Evolutionary conservation across 37 sponge, comb jelly and placozoan species (phyloP).

Genomic region (Dysidea cf. avara): DNA sequence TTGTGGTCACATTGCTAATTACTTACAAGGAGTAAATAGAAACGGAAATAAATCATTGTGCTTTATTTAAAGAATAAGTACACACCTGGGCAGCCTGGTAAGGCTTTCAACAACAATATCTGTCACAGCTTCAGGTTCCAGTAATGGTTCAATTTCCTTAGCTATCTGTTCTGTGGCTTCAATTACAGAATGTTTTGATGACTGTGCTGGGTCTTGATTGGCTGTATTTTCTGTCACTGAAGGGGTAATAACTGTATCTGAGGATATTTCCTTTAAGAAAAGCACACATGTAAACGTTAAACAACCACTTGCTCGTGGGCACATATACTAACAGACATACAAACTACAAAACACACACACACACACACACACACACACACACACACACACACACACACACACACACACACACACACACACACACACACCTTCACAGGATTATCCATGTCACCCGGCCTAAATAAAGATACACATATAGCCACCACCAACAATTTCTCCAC

Average conservation of each 20-base stretch:
- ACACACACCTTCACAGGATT: no score
- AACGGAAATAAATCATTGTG: no score
- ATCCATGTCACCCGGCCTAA: not conserved
- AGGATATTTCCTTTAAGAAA: not conserved
- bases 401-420: no score
- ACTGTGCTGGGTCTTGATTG: not conserved
- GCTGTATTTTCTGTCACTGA: not conserved
- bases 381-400: no score
- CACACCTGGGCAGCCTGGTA: conserved; percentile 39
- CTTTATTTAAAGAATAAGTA: no score
- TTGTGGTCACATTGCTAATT: no score
- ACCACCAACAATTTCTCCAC: not conserved
- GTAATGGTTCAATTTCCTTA: conserved; percentile 19
- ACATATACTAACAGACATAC: no score
- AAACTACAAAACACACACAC: no score
- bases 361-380: no score
- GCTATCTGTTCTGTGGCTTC: not conserved
- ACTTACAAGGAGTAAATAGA: no score
- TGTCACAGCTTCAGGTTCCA: conserved; percentile 68
- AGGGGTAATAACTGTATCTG: not conserved
- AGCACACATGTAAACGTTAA: not conserved
- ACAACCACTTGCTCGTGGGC: no score
- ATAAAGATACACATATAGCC: conserved; percentile 2
- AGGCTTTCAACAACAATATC: conserved; percentile 78
- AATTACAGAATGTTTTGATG: not conserved